Percentiles rank a stretch among this genome's conserved stretches.
These are phyloP conservation scores for Kryptolebias ocellatus DNA, from an alignment of 2,797 vertebrate genomes.

Conservation along the genomic window DNA sequence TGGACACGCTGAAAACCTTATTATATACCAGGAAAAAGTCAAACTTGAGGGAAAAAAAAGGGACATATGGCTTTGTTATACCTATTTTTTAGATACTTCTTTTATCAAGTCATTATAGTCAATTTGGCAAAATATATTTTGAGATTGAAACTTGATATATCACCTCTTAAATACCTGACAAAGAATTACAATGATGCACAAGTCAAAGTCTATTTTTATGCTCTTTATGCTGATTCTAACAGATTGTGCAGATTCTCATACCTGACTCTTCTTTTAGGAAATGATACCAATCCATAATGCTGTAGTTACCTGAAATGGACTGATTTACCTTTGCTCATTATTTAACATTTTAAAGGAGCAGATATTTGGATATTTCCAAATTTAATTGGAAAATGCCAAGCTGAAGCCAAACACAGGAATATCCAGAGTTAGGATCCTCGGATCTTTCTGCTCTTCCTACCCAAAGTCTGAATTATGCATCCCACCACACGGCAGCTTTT, in stretches of 20 bases:
- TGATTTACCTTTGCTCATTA: background rate
- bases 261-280: background rate
- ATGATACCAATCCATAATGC: background rate
- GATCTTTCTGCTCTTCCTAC: no score
- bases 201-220: constrained; percentile 2
- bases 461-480: no score
- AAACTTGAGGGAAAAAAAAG: constrained; percentile 15
- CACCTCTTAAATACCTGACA: constrained; percentile 5
- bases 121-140: background rate
- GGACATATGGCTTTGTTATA: no score
- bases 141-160: background rate
- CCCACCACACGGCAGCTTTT: no score
- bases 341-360: no score
- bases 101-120: constrained; percentile 6
- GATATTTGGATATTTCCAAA: no score
- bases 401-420: no score
- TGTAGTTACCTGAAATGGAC: background rate
- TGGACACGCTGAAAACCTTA: constrained; percentile 3
- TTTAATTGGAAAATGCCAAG: no score
- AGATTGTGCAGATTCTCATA: background rate
- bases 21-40: constrained; percentile 4
- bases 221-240: constrained; percentile 17
- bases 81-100: background rate
- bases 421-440: no score
- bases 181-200: constrained; percentile 11